These are phyloP conservation scores for Ambastaia sidthimunki DNA, from an alignment of 2,797 vertebrate genomes.

Conservation along the genomic window DNA sequence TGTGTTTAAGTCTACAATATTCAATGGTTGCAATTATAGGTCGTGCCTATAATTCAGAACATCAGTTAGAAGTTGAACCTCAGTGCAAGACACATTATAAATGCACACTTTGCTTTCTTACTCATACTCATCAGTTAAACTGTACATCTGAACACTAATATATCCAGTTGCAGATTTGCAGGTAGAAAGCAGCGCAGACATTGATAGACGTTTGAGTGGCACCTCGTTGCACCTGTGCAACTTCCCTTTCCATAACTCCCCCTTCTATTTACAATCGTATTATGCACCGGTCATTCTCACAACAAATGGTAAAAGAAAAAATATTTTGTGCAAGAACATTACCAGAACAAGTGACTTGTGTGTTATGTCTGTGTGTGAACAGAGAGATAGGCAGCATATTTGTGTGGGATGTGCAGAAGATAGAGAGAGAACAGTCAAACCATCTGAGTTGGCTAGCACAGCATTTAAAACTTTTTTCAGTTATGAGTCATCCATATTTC, in stretches of 20 bases:
- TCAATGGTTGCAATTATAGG: no score
- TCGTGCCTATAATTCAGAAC: no score
- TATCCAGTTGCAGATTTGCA: no score
- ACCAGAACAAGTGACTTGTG: constrained; percentile 58
- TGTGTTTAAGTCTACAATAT: not conserved
- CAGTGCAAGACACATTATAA: not conserved
- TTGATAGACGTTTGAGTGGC: not conserved
- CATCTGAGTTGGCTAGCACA: constrained; percentile 23
- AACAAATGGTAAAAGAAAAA: not conserved
- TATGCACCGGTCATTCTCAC: not conserved
- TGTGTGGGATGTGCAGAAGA: constrained; percentile 54
- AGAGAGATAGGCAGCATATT: constrained; percentile 18
- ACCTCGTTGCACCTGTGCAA: not conserved
- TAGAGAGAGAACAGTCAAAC: constrained; percentile 36
- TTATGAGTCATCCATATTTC: constrained; percentile 14
- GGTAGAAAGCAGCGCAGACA: not conserved
- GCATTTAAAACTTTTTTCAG: constrained; percentile 25
- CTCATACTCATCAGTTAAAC: no score
- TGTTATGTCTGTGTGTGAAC: constrained; percentile 18
- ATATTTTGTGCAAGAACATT: constrained; percentile 56
- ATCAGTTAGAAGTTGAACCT: not conserved
- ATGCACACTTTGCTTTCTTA: not conserved
- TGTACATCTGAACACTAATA: not conserved
- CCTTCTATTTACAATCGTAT: constrained; percentile 11
- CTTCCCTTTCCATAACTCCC: not conserved